phyloP scores from a whole-genome alignment of 1,140 invertebrate genomes.

The Bombus pascuorum region DNA sequence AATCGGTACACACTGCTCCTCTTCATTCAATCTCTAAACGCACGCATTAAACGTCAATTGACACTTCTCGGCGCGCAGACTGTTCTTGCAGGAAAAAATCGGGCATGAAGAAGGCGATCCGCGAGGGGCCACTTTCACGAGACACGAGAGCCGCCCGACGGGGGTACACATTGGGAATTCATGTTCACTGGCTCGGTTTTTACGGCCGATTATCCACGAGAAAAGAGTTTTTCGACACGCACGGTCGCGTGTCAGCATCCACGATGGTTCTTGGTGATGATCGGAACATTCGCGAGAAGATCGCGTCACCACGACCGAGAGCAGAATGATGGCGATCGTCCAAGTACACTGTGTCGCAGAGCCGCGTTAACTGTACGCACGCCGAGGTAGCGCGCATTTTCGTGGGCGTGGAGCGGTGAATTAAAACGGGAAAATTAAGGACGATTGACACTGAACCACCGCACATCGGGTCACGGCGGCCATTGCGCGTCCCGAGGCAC shows the following conservation, averaged over 20 bases:
- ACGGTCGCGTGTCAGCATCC: conserved; percentile 46
- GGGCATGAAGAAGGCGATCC: conserved; percentile 10
- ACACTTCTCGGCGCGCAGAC: conserved; percentile 29
- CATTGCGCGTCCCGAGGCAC: conserved; percentile 66
- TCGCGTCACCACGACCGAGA: not conserved
- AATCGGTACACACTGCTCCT: not conserved
- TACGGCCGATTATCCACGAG: not conserved
- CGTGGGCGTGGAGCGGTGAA: conserved; percentile 55
- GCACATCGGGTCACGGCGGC: conserved; percentile 71
- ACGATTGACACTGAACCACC: conserved; percentile 70
- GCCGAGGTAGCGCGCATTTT: conserved; percentile 63
- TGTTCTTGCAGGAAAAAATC: conserved; percentile 38
- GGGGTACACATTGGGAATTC: conserved; percentile 15
- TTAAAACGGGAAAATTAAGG: conserved; percentile 68
- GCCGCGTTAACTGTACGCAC: conserved; percentile 44
- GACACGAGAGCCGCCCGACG: conserved; percentile 17
- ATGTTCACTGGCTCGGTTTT: conserved; percentile 8
- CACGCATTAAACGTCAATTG: conserved; percentile 35
- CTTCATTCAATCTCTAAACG: not conserved
- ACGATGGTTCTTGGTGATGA: conserved; percentile 38
- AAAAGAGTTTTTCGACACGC: conserved; percentile 21
- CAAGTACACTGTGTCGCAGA: conserved; percentile 48
- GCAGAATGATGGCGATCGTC: not conserved
- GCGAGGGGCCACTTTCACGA: conserved; percentile 46
- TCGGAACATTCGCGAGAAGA: conserved; percentile 15